phyloP scores from a whole-genome alignment of 1,140 invertebrate genomes.

The Kradibia gibbosae region DNA sequence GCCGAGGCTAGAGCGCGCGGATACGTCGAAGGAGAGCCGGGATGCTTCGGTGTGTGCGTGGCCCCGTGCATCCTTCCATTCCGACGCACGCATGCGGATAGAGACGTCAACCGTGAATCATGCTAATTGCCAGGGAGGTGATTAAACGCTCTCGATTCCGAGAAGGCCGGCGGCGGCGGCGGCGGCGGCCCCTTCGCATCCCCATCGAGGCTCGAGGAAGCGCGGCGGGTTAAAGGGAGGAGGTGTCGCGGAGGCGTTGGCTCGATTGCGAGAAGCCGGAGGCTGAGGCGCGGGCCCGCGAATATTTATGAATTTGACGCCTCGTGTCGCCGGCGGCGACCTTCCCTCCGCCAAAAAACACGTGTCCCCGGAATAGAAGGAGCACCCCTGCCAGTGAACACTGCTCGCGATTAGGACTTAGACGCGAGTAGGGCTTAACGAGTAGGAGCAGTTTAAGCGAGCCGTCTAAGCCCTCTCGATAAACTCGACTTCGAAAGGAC shows the following conservation, averaged over 20 bases:
- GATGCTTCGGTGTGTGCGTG: not conserved
- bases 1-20: no score
- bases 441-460: no score
- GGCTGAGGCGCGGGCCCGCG: constrained; percentile 12
- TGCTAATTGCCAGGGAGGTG: constrained; percentile 66
- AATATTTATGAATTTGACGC: constrained; percentile 48
- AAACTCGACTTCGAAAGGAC: no score
- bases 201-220: not conserved
- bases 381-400: not conserved
- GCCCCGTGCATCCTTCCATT: constrained; percentile 46
- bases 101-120: constrained; percentile 68
- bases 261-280: not conserved
- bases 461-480: no score
- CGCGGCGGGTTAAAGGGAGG: not conserved
- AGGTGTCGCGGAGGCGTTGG: not conserved
- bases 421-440: no score
- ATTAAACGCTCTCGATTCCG: constrained; percentile 68
- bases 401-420: not conserved
- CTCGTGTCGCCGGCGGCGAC: not conserved
- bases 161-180: constrained; percentile 64
- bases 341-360: constrained; percentile 11
- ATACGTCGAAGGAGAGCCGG: not conserved
- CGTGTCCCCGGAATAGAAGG: not conserved
- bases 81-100: constrained; percentile 52
- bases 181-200: constrained; percentile 48